These are phyloP conservation scores for Drosophila nannoptera DNA, from an alignment of 1,140 invertebrate species.

Conservation along the genomic window DNA sequence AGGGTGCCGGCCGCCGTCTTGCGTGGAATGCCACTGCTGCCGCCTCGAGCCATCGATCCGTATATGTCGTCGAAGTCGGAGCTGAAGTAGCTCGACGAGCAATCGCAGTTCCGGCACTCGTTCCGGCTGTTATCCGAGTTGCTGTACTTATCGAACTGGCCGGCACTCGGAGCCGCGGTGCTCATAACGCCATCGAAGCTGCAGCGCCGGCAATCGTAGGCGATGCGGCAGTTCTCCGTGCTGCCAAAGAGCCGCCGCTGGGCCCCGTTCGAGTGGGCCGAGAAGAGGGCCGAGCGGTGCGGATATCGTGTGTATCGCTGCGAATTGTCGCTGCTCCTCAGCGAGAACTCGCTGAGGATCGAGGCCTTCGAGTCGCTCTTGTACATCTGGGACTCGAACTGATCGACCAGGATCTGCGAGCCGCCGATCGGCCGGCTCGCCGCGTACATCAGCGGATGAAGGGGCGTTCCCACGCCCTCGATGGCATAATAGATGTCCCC, in stretches of 20 bases:
- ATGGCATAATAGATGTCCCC: conserved; percentile 65
- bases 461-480: conserved; percentile 22
- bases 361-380: conserved; percentile 77
- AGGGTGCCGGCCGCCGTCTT: conserved; percentile 71
- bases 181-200: conserved; percentile 67
- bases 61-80: conserved; percentile 78
- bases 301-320: conserved; percentile 65
- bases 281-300: conserved; percentile 63
- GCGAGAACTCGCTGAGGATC: conserved; percentile 75
- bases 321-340: conserved; percentile 74
- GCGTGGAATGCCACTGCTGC: conserved; percentile 70
- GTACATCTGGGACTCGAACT: conserved; percentile 73
- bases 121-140: conserved; percentile 76
- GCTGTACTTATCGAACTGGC: conserved; percentile 63
- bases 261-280: conserved; percentile 49
- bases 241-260: conserved; percentile 75
- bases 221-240: conserved; percentile 76
- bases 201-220: conserved; percentile 73
- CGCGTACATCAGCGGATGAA: conserved; percentile 73
- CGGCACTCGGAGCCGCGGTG: background rate
- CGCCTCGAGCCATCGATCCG: conserved; percentile 61
- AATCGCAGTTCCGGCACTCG: conserved; percentile 78
- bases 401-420: conserved; percentile 70
- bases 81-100: conserved; percentile 78
- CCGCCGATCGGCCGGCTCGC: conserved; percentile 70